A percentile compares a stretch with the other conserved stretches of the same genome.
These are phyloP conservation scores for Maconellicoccus hirsutus DNA, from an alignment of 1,140 invertebrate genomes.

Conservation along the genomic window DNA sequence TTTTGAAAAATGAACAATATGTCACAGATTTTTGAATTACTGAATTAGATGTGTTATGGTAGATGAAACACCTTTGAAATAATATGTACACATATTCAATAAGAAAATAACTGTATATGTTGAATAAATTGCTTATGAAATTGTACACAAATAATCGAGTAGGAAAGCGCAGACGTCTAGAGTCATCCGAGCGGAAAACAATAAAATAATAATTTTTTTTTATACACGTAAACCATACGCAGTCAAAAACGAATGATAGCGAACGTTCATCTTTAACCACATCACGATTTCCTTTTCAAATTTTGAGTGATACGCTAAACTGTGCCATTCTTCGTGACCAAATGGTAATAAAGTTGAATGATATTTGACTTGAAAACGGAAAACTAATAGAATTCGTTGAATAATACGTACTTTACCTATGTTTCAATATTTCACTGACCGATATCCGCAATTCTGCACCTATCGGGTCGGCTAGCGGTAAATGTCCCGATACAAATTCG, in stretches of 20 bases:
- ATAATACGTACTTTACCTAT: neutral
- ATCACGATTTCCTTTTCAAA: conserved; percentile 7
- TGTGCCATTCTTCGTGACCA: neutral
- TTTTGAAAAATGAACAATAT: too few relatives aligned
- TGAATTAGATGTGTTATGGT: too few relatives aligned
- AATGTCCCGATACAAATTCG: neutral
- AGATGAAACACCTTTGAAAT: neutral
- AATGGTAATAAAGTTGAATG: neutral
- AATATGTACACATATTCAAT: neutral
- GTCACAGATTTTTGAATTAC: too few relatives aligned
- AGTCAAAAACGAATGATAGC: neutral
- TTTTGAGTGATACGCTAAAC: neutral
- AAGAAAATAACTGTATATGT: neutral
- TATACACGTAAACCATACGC: neutral
- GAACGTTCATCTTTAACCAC: neutral
- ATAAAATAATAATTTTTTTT: neutral
- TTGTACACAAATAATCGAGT: neutral
- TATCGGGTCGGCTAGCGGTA: neutral
- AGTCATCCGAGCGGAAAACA: neutral
- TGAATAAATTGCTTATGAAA: neutral
- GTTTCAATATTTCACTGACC: neutral
- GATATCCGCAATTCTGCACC: neutral
- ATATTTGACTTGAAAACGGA: too few relatives aligned
- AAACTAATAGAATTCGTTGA: neutral
- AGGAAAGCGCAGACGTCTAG: neutral